Evolutionary conservation across 2,797 vertebrate genomes (phyloP).

Genomic region (Microctenopoma lineatum): DNA sequence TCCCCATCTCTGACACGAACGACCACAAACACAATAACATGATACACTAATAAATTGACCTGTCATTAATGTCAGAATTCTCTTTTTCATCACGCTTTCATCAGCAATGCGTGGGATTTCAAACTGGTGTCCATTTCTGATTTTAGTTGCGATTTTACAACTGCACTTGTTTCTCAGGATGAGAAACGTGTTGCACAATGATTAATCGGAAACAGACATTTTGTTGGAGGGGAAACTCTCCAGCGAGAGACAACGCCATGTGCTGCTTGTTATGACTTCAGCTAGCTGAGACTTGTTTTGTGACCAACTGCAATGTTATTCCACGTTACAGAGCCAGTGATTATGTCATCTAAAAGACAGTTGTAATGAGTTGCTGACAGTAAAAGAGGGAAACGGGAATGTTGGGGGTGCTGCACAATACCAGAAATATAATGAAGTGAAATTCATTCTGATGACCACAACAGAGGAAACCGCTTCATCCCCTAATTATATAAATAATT

Average conservation of each 20-base stretch:
- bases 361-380: conserved; percentile 42
- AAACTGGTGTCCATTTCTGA: conserved; percentile 13
- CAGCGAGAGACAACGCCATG: conserved; percentile 35
- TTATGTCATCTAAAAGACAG: conserved; percentile 54
- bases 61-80: conserved; percentile 27
- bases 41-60: conserved; percentile 14
- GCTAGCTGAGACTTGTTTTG: conserved; percentile 54
- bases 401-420: conserved; percentile 7
- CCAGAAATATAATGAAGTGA: background rate
- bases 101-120: background rate
- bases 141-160: conserved; percentile 11
- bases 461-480: background rate
- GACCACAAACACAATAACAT: conserved; percentile 35
- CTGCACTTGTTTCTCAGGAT: conserved; percentile 31
- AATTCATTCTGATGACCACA: background rate
- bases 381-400: conserved; percentile 20
- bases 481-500: conserved; percentile 9
- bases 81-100: conserved; percentile 32
- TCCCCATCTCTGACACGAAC: conserved; percentile 17
- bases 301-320: conserved; percentile 53
- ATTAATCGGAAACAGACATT: conserved; percentile 60
- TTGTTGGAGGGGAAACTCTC: conserved; percentile 43
- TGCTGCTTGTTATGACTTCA: conserved; percentile 54
- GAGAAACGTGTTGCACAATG: conserved; percentile 50
- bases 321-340: conserved; percentile 24